phyloP scores from a whole-genome alignment of 2,797 vertebrate species.

The Naso thynnoides region DNA sequence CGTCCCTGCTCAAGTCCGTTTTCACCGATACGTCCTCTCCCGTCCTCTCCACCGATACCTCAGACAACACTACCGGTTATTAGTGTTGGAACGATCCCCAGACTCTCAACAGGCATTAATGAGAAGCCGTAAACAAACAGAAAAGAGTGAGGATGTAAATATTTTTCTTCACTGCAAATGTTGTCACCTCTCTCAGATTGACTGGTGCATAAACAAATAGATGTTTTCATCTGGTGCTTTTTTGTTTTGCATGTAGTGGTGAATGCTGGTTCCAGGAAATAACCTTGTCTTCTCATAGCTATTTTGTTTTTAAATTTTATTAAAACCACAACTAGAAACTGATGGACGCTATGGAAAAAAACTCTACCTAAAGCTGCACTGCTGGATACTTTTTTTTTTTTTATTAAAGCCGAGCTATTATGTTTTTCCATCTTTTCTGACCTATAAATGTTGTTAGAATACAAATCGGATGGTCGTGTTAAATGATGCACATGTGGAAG shows the following conservation, averaged over 20 bases:
- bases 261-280: slow-evolving; percentile 30
- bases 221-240: slow-evolving; percentile 20
- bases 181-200: slow-evolving; percentile 18
- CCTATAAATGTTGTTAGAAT: too few relatives aligned
- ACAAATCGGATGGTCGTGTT: too few relatives aligned
- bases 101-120: slow-evolving; percentile 9
- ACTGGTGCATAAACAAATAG: slow-evolving; percentile 5
- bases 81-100: slow-evolving; percentile 38
- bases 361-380: not conserved
- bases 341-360: not conserved
- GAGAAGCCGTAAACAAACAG: slow-evolving; percentile 26
- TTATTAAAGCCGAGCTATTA: too few relatives aligned
- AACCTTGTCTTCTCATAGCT: not conserved
- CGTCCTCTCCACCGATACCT: slow-evolving; percentile 28
- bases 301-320: not conserved
- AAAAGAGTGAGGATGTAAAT: slow-evolving; percentile 12
- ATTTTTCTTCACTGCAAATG: slow-evolving; percentile 12
- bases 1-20: not conserved
- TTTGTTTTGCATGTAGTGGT: not conserved
- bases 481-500: too few relatives aligned
- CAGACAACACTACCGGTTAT: slow-evolving; percentile 33
- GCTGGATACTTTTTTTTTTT: not conserved
- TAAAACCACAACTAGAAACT: slow-evolving; percentile 10
- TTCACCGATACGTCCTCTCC: slow-evolving; percentile 13
- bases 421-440: too few relatives aligned